These are phyloP conservation scores for Cavia porcellus DNA, from an alignment of 2,113 vertebrate genomes.

Conservation along the genomic window DNA sequence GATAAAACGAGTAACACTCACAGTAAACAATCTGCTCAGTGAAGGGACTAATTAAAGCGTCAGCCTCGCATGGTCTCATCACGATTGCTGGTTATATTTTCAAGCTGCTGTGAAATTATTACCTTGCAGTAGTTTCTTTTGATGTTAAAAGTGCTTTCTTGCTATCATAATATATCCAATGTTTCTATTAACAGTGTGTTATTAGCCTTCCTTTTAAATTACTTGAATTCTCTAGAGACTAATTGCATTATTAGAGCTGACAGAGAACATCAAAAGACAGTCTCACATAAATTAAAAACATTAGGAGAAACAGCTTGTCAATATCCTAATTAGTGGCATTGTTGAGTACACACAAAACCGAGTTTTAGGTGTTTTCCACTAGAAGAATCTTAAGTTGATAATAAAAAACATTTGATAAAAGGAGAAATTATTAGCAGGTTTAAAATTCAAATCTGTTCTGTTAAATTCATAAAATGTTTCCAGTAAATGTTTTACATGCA, in stretches of 20 bases:
- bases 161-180: slow-evolving; percentile 17
- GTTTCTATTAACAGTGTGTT: slow-evolving; percentile 72
- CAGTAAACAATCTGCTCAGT: slow-evolving; percentile 13
- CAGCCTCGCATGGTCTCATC: background rate
- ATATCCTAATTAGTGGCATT: background rate
- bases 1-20: background rate
- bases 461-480: slow-evolving; percentile 67
- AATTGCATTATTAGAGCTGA: slow-evolving; percentile 61
- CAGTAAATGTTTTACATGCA: slow-evolving; percentile 52
- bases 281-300: slow-evolving; percentile 55
- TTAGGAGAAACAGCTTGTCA: slow-evolving; percentile 61
- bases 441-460: slow-evolving; percentile 44
- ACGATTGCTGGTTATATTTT: background rate
- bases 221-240: slow-evolving; percentile 62
- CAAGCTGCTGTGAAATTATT: slow-evolving; percentile 26
- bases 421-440: slow-evolving; percentile 54
- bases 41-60: background rate
- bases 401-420: slow-evolving; percentile 40
- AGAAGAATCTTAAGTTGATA: background rate
- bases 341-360: slow-evolving; percentile 3
- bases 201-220: slow-evolving; percentile 68
- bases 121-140: slow-evolving; percentile 39
- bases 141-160: slow-evolving; percentile 46
- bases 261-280: slow-evolving; percentile 63
- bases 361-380: slow-evolving; percentile 63